Base-by-base conservation (phyloP, 2,888 invertebrate genomes). In the Esperia sulphurella region DNA sequence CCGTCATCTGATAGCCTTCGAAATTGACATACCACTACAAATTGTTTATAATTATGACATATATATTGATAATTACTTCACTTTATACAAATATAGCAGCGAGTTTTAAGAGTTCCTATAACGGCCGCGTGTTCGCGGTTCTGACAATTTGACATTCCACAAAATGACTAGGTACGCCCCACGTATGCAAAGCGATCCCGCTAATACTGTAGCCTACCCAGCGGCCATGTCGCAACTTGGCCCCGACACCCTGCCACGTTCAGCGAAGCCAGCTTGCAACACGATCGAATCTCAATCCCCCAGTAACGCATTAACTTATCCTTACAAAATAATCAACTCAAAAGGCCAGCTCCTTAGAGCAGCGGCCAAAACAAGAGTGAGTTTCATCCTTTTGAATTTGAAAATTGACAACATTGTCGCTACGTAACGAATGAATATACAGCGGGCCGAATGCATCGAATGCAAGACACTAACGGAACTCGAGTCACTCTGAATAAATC, bases 91-190 rank as follows among this genome's bases (percentile, higher is more conserved):
- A 91, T 91, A 92, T 91, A 93, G 92, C 92, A 93, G 93, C 93
- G 93, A 93, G 93, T 93, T 92, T 93, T 92, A 89, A 92, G 92
- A 93, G 92, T 93, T 93, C 92, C 93, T 92, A 92, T 92, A 90
- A 89, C 87, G 92, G 88, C 85, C 88, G 89, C 86, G 75, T 75
- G 65, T 64, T 69, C 75, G 85, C 88, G 86, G 88, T 75, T 79
- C 80, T 80, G 86, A 82, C 82, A 81, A 84, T 86, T 87, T 84
- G 84, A 88, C 85, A 87, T 83, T 89, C 87, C 83, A 86, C 79
- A 82, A 89, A 89, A 90, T 90, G 90, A 90, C 90, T 90, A 90
- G 90, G 83, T 85, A 80, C 82, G 81, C 75, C 77, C 73, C 70
- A 72, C 74, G 58, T 64, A 63, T 68, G 73, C 65, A 69, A 68